These are phyloP conservation scores for Mycalesis mineus DNA, from an alignment of 2,888 invertebrate species.

Conservation along the genomic window DNA sequence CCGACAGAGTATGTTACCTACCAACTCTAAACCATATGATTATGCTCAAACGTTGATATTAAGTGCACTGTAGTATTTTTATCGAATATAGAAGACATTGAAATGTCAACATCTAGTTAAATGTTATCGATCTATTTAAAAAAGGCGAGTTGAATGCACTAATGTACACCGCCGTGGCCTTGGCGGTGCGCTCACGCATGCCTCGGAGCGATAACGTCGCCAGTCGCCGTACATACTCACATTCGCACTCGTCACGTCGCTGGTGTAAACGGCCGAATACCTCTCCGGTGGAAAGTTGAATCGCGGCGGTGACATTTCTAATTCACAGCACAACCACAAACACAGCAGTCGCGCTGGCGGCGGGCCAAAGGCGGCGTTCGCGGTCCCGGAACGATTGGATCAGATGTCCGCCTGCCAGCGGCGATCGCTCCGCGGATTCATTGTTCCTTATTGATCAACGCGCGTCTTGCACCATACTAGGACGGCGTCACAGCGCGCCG, in stretches of 20 bases:
- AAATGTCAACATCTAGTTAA: not conserved
- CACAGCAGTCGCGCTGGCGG: constrained; percentile 23
- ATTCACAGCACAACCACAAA: constrained; percentile 48
- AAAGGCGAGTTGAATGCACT: constrained; percentile 67
- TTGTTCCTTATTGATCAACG: constrained; percentile 55
- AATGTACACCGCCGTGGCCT: constrained; percentile 49
- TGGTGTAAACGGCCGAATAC: constrained; percentile 63
- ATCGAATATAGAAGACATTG: not conserved
- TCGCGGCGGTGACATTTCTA: constrained; percentile 51
- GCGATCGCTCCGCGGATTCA: constrained; percentile 43
- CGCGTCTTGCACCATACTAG: constrained; percentile 36
- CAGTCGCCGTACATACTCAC: constrained; percentile 56
- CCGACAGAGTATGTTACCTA: no score
- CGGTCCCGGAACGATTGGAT: constrained; percentile 30
- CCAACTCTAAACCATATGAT: no score
- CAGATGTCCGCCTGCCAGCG: constrained; percentile 38
- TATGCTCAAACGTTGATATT: no score
- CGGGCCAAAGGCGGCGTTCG: constrained; percentile 14
- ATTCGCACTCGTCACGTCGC: constrained; percentile 53
- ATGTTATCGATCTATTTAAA: constrained; percentile 27
- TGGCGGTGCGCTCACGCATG: constrained; percentile 53
- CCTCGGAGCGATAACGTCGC: constrained; percentile 47
- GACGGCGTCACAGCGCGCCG: constrained; percentile 37
- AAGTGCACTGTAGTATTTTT: no score
- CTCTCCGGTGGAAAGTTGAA: constrained; percentile 70